Percentiles rank a stretch among this genome's conserved stretches.
Evolutionary conservation across 2,113 vertebrate species (phyloP).

Genomic region (Periophthalmodon schlosseri): DNA sequence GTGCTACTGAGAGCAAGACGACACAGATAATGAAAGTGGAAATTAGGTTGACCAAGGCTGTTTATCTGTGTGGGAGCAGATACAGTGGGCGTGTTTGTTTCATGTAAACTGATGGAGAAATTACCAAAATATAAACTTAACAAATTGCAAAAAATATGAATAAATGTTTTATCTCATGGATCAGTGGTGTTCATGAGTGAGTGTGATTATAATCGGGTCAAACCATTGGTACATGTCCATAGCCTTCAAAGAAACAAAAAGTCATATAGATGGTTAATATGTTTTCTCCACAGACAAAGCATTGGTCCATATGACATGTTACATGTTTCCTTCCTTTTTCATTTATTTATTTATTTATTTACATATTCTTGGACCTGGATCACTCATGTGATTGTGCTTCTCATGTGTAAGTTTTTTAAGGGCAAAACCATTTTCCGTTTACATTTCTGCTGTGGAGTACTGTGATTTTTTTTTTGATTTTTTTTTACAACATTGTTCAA

Average conservation of each 20-base stretch:
- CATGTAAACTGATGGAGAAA: neutral
- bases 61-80: constrained; percentile 20
- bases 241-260: too few relatives aligned
- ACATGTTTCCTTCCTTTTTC: too few relatives aligned
- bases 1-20: constrained; percentile 1
- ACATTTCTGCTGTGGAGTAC: neutral
- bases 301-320: too few relatives aligned
- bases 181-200: neutral
- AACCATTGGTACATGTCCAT: neutral
- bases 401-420: too few relatives aligned
- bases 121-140: neutral
- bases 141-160: neutral
- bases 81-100: neutral
- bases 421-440: neutral
- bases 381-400: too few relatives aligned
- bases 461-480: too few relatives aligned
- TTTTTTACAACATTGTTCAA: too few relatives aligned
- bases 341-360: too few relatives aligned
- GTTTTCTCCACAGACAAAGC: too few relatives aligned
- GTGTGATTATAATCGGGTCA: neutral
- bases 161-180: neutral
- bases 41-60: constrained; percentile 40
- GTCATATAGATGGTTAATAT: too few relatives aligned
- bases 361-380: too few relatives aligned
- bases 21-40: constrained; percentile 15